Base-by-base conservation (phyloP, 35 echinoderm and acorn worm species). In the Antedon bifida region DNA sequence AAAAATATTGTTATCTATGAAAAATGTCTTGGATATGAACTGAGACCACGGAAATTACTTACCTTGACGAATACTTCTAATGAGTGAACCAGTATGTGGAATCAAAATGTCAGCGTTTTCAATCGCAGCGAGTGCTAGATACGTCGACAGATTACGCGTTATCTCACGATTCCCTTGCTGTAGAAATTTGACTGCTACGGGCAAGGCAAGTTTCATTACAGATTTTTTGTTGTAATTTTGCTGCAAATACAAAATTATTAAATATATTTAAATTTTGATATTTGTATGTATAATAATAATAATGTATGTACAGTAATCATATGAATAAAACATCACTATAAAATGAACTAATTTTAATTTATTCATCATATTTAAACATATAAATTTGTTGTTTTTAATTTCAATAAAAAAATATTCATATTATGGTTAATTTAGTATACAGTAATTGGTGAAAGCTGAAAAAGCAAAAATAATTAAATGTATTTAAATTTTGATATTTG, bases 121-220 rank as follows among this genome's bases (percentile, higher is more conserved):
- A 36, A 96, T 96, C 17, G 93, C 90, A 13, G 89, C 93, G 39
- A 96, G 77, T 29, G 93, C 86, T 17, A 96, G 84, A 36, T 96
- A 96, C 39, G 89, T 96, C 0, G 90, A 89, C 78, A 96, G 81
- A 74, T 96, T 96, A 10, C 90, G 79, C 14, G 55, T 87, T 32
- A 96, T 89, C 80, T 96, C 93, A 33, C 87, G 81, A 85, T 96
- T 96, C 16, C 90, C 90, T 55, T 96, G 93, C 77, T 91, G 90
- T 2, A 96, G 82, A 74, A 96, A 96, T 34, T 80, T 87, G 3
- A 92, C 85, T 3, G 89, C 89, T 30, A 96, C 89, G 31, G 87
- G 84, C 10, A 92, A 81, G 28, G 88, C 90, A 26, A 86, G 73
- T 39, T 96, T 84, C 89, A 96, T 91, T 21, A 96, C 90, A 55